Conservation (phyloP, 2,113 vertebrate genomes). For the Tretioscincus oriximinensis region DNA sequence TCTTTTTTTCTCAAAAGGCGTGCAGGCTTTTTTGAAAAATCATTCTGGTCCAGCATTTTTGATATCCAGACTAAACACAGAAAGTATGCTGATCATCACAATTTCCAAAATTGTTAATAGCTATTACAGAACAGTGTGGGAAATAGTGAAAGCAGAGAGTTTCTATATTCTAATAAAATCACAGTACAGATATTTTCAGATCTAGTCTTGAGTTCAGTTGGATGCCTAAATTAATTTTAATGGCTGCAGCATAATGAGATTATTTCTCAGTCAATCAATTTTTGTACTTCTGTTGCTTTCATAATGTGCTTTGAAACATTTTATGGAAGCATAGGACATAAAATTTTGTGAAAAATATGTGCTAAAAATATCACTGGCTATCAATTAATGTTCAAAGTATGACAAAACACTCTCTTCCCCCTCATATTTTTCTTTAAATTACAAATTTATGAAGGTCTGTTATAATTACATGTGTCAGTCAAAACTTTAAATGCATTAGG, state of each 20-base stretch:
- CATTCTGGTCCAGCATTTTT: background rate
- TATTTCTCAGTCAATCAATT: constrained; percentile 54
- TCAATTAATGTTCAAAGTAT: constrained; percentile 57
- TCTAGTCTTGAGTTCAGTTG: constrained; percentile 57
- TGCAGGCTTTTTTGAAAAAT: background rate
- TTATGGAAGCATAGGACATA: constrained; percentile 46
- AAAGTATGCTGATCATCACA: background rate
- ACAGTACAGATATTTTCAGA: constrained; percentile 60
- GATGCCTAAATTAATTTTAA: constrained; percentile 66
- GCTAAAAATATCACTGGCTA: constrained; percentile 63
- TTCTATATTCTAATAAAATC: constrained; percentile 43
- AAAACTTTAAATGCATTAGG: constrained; percentile 69
- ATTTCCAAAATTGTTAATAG: constrained; percentile 38
- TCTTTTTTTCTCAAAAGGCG: background rate
- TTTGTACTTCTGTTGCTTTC: constrained; percentile 58
- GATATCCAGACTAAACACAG: background rate
- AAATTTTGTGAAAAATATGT: constrained; percentile 55
- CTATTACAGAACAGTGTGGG: constrained; percentile 48
- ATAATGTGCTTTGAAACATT: constrained; percentile 59
- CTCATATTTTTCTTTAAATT: constrained; percentile 68
- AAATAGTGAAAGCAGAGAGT: constrained; percentile 43
- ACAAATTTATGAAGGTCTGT: constrained; percentile 61
- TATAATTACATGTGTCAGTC: constrained; percentile 65
- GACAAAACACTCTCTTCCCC: constrained; percentile 65
- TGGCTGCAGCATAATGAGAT: constrained; percentile 41